Evolutionary conservation across 2,888 invertebrate genomes (phyloP), one percentile per base, ranked within the genome.

Genomic region (Bhutanitis thaidina): DNA sequence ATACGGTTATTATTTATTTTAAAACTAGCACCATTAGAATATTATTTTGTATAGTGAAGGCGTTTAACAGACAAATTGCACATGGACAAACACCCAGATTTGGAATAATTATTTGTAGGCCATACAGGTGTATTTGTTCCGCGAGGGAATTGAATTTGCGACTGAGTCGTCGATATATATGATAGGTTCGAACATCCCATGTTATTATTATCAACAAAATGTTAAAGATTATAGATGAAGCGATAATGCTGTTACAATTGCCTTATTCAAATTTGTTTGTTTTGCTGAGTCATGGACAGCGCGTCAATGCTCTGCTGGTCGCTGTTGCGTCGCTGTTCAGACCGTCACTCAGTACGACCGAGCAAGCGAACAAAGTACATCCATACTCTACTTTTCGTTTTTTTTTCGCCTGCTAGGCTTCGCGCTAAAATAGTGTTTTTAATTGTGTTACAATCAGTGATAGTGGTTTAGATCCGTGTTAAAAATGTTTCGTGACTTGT

Each of bases 211-310:
- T 29, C 29, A 29, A 29, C 29, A 29, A 10, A 20, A 20, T 20
- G 20, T 20, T 20, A 20, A 43, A 30, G n/a, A 15, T 41, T 40
- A 20, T 38, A 12, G 29, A n/a, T n/a, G n/a, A n/a, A n/a, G 37
- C 36, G 44, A 55, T 52, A 41, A 13, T 25, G 27, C 16, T 27
- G 44, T 14, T 25, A 38, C 34, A 38, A 44, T 57, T 9, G 13
- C 14, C 10, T n/a, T 38, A 37, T 32, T 16, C 9, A 12, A 49
- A 48, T 44, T 41, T 41, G 52, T 53, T 52, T 50, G 52, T 61
- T 61, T 47, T 63, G 72, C 60, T 52, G 61, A 72, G 66, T 74
- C 75, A 74, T 56, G 59, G 58, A 69, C 66, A 7, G 13, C 25
- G 48, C 44, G 16, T 43, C 27, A 37, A 8, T 14, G 15, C 15